Conservation (phyloP, 1,140 invertebrate genomes). For the Akabosia matsudoensis region DNA sequence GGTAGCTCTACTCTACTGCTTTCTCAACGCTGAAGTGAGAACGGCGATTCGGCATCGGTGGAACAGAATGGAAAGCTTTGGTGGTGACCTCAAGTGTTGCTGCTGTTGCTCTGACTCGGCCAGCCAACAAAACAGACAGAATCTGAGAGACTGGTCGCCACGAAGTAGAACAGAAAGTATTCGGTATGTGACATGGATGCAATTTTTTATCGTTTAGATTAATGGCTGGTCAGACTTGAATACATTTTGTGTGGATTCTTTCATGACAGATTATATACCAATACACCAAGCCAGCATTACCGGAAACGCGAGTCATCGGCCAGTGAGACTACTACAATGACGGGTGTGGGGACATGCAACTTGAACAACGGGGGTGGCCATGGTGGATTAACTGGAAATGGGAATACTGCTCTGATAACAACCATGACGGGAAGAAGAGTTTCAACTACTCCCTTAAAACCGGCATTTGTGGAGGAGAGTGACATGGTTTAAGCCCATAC, state of each 20-base stretch:
- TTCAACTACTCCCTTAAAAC: not conserved
- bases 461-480: not conserved
- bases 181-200: constrained; percentile 57
- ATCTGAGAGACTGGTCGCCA: constrained; percentile 65
- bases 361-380: constrained; percentile 16
- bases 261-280: constrained; percentile 29
- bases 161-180: constrained; percentile 75
- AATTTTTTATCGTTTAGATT: constrained; percentile 16
- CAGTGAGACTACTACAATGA: constrained; percentile 34
- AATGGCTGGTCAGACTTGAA: constrained; percentile 2
- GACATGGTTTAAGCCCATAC: not conserved
- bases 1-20: constrained; percentile 85
- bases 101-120: constrained; percentile 21
- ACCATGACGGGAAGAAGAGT: not conserved
- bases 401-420: not conserved
- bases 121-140: not conserved
- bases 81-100: constrained; percentile 25
- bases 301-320: constrained; percentile 40
- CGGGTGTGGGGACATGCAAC: not conserved
- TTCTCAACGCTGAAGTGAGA: constrained; percentile 86
- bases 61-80: constrained; percentile 52
- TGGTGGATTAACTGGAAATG: constrained; percentile 3
- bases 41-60: constrained; percentile 77
- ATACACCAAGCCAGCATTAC: constrained; percentile 10
- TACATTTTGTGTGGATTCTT: not conserved